Conservation (phyloP, 2,888 invertebrate genomes). For the Meloe dianella region DNA sequence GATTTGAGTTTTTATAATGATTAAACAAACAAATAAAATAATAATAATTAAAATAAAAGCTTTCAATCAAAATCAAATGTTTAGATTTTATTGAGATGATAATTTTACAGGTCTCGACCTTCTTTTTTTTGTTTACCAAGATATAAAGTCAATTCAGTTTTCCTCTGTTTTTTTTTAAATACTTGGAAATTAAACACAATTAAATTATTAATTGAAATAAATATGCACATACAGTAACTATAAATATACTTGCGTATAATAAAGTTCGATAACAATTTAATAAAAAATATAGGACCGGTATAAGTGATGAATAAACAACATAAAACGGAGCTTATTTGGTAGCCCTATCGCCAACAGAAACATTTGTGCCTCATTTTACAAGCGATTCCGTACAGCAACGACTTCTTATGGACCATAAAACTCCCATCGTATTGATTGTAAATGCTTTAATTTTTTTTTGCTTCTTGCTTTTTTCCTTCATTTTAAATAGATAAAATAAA, state of each 20-base stretch:
- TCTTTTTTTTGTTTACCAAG: constrained; percentile 21
- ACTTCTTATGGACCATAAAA: constrained; percentile 60
- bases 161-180: background rate
- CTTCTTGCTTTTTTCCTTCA: background rate
- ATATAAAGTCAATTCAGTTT: background rate
- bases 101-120: constrained; percentile 34
- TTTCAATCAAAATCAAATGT: background rate
- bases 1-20: background rate
- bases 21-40: background rate
- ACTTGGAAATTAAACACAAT: background rate
- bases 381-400: constrained; percentile 55
- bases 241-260: background rate
- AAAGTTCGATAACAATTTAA: constrained; percentile 9
- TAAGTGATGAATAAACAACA: constrained; percentile 48
- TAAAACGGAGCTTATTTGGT: constrained; percentile 47
- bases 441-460: constrained; percentile 39
- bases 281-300: constrained; percentile 16
- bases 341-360: constrained; percentile 53
- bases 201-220: background rate
- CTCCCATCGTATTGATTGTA: constrained; percentile 61
- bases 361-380: constrained; percentile 58
- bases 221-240: too few relatives aligned
- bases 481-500: constrained; percentile 24
- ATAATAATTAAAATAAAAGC: background rate
- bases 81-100: constrained; percentile 28